Conservation (phyloP, 2,113 vertebrate species). For the Pantherophis guttatus region DNA sequence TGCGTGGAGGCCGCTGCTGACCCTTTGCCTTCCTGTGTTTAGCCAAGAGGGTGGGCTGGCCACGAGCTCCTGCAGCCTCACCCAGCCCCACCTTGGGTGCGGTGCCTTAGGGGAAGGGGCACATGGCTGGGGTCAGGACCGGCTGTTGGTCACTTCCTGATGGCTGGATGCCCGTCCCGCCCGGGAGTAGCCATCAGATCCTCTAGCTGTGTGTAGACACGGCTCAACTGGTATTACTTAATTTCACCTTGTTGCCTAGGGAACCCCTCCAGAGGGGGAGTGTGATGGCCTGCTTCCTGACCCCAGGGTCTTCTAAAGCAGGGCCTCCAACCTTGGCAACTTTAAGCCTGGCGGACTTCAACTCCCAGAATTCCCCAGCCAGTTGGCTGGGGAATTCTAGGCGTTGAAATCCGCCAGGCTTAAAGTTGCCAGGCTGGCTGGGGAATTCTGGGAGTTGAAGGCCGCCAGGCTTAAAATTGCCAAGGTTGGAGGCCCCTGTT, state of each 20-base stretch:
- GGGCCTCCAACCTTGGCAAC: no score
- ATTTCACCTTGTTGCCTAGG: neutral
- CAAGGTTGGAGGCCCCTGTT: no score
- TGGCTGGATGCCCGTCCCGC: neutral
- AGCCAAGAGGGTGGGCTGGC: neutral
- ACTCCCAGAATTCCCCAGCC: no score
- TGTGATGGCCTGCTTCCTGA: neutral
- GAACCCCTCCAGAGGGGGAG: neutral
- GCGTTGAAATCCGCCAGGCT: no score
- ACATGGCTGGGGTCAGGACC: neutral
- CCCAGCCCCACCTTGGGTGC: neutral
- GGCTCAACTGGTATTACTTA: neutral
- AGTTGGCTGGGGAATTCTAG: no score
- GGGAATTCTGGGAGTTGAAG: no score
- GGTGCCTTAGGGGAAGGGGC: neutral
- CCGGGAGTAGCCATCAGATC: neutral
- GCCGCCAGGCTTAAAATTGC: no score
- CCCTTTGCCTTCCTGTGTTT: constrained; percentile 13
- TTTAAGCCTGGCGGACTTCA: no score
- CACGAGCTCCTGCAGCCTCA: neutral
- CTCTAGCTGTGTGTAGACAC: neutral
- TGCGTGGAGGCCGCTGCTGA: neutral
- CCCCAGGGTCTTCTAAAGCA: neutral
- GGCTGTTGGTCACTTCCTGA: neutral
- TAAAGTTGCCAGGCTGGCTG: no score